A percentile compares a stretch with the other conserved stretches of the same genome.
Evolutionary conservation across 2,888 invertebrate genomes (phyloP).

Genomic region (Neoitamus cyanurus): DNA sequence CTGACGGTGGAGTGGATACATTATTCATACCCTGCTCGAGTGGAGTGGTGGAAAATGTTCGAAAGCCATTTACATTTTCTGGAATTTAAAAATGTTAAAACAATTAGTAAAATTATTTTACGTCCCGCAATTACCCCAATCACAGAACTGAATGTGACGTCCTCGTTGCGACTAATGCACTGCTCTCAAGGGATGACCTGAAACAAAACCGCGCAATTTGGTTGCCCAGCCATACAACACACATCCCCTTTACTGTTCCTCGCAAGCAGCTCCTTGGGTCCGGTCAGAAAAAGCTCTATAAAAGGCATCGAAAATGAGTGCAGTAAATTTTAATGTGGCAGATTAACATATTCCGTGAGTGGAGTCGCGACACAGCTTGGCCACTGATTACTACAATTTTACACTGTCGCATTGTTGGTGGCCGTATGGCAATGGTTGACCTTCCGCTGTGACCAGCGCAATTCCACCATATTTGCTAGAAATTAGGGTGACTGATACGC

Average conservation of each 20-base stretch:
- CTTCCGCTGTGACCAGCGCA: not conserved
- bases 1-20: not conserved
- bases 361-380: not conserved
- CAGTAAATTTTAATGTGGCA: slow-evolving; percentile 40
- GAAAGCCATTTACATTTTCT: not conserved
- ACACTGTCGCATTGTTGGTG: slow-evolving; percentile 5
- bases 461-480: not conserved
- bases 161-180: not conserved
- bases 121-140: not conserved
- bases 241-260: not conserved
- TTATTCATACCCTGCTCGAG: not conserved
- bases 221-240: not conserved
- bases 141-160: not conserved
- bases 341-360: slow-evolving; percentile 44
- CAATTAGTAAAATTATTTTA: slow-evolving; percentile 3
- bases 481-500: not conserved
- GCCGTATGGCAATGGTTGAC: not conserved
- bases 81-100: not conserved
- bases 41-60: not conserved
- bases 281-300: not conserved
- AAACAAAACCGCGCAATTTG: slow-evolving; percentile 8
- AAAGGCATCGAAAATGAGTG: slow-evolving; percentile 39
- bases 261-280: not conserved
- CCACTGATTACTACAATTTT: slow-evolving; percentile 19
- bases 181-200: not conserved